Evolutionary conservation across 2,797 vertebrate species (phyloP).

Genomic region (Tenualosa thibaudeaui): DNA sequence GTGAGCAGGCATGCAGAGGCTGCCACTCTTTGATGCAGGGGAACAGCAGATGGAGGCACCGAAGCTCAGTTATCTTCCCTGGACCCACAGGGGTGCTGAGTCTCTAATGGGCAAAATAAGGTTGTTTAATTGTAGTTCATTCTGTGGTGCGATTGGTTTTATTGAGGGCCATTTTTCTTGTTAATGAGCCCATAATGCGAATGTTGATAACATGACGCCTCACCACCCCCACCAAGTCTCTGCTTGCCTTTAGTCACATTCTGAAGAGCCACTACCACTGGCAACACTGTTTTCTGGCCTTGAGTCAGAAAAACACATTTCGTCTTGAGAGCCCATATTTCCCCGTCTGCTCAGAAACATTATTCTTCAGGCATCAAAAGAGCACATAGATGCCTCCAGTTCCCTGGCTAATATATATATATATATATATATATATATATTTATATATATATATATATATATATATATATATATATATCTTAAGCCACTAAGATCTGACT

Average conservation of each 20-base stretch:
- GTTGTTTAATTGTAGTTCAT: conserved; percentile 82
- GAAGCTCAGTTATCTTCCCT: conserved; percentile 57
- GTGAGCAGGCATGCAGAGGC: conserved; percentile 28
- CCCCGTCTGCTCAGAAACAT: not conserved
- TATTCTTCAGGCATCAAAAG: not conserved
- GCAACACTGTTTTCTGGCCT: not conserved
- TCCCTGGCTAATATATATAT: not conserved
- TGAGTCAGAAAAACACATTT: not conserved
- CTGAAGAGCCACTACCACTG: not conserved
- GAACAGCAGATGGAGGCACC: conserved; percentile 53
- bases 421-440: too few species aligned
- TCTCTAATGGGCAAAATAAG: conserved; percentile 78
- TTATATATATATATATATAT: too few species aligned
- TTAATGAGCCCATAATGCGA: conserved; percentile 79
- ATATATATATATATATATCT: too few species aligned
- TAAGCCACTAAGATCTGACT: too few species aligned
- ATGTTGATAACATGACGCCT: conserved; percentile 70
- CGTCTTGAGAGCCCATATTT: not conserved
- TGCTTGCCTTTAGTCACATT: not conserved
- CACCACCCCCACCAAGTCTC: not conserved
- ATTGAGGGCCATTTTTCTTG: conserved; percentile 81
- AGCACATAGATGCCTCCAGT: not conserved
- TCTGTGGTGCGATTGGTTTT: conserved; percentile 79
- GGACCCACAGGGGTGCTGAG: conserved; percentile 64
- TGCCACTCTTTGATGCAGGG: conserved; percentile 29